Evolutionary conservation across 2,113 vertebrate genomes (phyloP), one percentile per base, ranked within the genome.

Genomic region (Rynchops niger): DNA sequence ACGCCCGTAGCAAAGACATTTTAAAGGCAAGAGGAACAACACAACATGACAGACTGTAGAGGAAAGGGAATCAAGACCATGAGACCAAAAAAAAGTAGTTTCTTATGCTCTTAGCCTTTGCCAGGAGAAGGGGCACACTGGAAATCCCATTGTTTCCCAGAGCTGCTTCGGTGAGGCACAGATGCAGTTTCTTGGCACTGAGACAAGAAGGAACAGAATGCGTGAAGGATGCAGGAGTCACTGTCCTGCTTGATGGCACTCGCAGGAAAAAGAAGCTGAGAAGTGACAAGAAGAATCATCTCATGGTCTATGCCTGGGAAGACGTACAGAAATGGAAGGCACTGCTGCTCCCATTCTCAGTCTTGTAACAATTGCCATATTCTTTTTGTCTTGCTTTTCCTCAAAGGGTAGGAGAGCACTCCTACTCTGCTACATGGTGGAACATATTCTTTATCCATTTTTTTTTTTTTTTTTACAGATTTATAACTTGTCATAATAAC

Each of bases 181-280:
- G 93, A 90, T 95, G 97, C 93, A 96, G 87, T 61, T 55, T 89
- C 88, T 71, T 96, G 95, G 91, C 92, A 88, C 78, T 0, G 6
- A 82, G 95, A 90, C 96, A 97, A 82, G 79, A 82, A 90, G 87
- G 78, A 95, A 94, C 93, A 95, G 93, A 96, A 95, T 90, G 97
- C 84, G 58, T 95, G 92, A 97, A 98, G 82, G 90, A 92, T 93
- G 90, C 53, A 95, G 84, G 92, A 91, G 90, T 94, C 95, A 76
- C 88, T 66, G 58, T 70, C 59, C 93, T 97, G 94, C 80, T 95
- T 81, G 86, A 84, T 94, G 93, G 86, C 0, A 0, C 83, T 91
- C 63, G 72, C 70, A 86, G 93, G 74, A 85, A 95, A 96, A 72
- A 93, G 87, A 70, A 88, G 84, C 92, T 86, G 95, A 91, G 95